These are phyloP conservation scores for Reticulitermes lucifugus DNA, from an alignment of 2,888 invertebrate genomes.

Conservation along the genomic window DNA sequence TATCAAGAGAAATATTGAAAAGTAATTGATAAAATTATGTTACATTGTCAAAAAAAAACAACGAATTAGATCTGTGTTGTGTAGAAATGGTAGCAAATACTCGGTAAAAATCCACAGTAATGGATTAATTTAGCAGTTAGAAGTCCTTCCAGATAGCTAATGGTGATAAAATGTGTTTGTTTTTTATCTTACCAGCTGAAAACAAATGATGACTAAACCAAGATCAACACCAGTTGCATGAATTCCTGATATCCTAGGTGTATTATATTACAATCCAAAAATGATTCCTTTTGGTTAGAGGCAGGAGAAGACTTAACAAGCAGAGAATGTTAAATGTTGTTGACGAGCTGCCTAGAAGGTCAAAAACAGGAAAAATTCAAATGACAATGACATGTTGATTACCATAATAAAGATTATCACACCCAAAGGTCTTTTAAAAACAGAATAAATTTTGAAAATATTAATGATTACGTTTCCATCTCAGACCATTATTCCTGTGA, in stretches of 20 bases:
- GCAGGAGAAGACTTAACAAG: not conserved
- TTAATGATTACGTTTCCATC: not conserved
- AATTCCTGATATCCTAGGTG: not conserved
- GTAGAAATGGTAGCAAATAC: not conserved
- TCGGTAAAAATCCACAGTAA: not conserved
- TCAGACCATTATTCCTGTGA: not conserved
- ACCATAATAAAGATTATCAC: not conserved
- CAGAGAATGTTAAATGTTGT: not conserved
- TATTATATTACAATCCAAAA: not conserved
- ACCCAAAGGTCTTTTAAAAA: not conserved
- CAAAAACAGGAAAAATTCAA: not conserved
- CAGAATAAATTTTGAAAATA: not conserved
- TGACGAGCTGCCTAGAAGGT: not conserved
- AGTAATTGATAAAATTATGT: not conserved
- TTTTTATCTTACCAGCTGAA: conserved; percentile 23
- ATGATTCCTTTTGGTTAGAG: not conserved
- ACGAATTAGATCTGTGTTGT: conserved; percentile 30
- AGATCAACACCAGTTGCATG: not conserved
- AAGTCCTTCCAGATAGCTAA: not conserved
- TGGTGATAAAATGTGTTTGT: conserved; percentile 19
- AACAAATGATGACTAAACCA: not conserved
- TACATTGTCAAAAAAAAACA: not conserved
- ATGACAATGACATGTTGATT: not conserved
- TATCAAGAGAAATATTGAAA: not conserved
- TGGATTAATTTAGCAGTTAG: not conserved